A percentile compares a stretch with the other conserved stretches of the same genome.
Conservation (phyloP, 2,888 invertebrate species). For the Tenthredo scrophulariae region DNA sequence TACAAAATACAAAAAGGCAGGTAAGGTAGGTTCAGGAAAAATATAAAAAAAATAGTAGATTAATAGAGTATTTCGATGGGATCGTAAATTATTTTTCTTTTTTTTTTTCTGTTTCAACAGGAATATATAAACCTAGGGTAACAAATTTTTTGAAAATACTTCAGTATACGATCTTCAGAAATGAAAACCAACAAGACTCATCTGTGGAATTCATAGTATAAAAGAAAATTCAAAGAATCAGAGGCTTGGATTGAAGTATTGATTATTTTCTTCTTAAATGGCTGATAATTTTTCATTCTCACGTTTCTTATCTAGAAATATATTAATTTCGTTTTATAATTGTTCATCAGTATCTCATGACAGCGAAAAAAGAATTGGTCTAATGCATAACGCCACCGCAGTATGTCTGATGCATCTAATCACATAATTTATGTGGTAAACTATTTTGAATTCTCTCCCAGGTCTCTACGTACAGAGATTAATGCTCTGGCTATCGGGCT, state of each 20-base stretch:
- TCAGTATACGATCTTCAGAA: neutral
- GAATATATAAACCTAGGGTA: neutral
- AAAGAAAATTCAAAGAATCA: neutral
- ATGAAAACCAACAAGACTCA: neutral
- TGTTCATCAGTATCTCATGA: neutral
- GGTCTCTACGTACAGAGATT: neutral
- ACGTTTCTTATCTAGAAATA: neutral
- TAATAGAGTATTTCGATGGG: neutral
- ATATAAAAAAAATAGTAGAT: constrained; percentile 14
- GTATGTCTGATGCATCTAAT: neutral
- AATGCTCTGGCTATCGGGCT: neutral
- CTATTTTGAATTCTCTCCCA: neutral
- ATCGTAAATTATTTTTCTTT: neutral
- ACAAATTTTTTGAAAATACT: neutral
- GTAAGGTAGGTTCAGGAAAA: neutral
- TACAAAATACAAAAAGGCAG: neutral
- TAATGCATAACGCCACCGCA: neutral
- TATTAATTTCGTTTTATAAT: neutral
- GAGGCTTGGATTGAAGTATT: neutral
- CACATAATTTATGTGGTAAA: neutral
- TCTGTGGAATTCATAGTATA: neutral
- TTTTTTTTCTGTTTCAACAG: neutral
- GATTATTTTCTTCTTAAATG: neutral
- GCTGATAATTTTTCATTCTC: neutral
- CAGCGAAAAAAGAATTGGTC: neutral